Evolutionary conservation across 2,888 invertebrate genomes (phyloP), one percentile per base, ranked within the genome.

Genomic region (Conomelus anceps): DNA sequence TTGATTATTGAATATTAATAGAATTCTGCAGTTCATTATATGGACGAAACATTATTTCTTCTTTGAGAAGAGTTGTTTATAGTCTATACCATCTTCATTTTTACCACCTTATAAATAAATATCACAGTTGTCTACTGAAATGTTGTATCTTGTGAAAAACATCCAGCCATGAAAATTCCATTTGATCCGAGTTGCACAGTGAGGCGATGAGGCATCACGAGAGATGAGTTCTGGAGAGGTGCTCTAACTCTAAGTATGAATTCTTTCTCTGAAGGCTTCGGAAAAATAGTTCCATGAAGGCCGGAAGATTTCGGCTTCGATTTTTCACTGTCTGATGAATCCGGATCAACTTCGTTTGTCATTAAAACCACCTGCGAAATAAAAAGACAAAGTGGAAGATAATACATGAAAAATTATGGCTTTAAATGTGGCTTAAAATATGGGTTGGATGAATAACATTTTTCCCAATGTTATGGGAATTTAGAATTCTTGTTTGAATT

Each of bases 121-220:
- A 63, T 63, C 63, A 63, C 63, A 63, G 63, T n/a, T 63, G n/a
- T 29, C 24, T 91, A 92, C 87, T 91, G 94, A 92, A 97, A 97
- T 88, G 95, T 95, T 0, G 96, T 96, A 92, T 97, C 97, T 91
- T 96, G 95, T 0, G 96, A 95, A 92, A 97, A 97, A n/a, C 97
- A 97, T 4, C 97, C 97, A 89, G 96, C 96, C 87, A 97, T 93
- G 91, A 97, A 94, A 92, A 97, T 95, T 90, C 96, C 95, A 88
- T 96, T 95, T 84, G 95, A 94, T 90, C 95, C 95, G 20, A 97
- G 93, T 90, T 96, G 95, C 20, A 96, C 96, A 91, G 96, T 95
- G 93, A 97, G 94, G 91, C 96, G 94, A 92, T 96, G 96, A 0
- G 96, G 96, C 88, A 95, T 94, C 85, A 94, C 93, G 11, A 94